Base-by-base conservation (phyloP, 92 coral and sea anemone genomes). In the Palythoa heliodiscus region DNA sequence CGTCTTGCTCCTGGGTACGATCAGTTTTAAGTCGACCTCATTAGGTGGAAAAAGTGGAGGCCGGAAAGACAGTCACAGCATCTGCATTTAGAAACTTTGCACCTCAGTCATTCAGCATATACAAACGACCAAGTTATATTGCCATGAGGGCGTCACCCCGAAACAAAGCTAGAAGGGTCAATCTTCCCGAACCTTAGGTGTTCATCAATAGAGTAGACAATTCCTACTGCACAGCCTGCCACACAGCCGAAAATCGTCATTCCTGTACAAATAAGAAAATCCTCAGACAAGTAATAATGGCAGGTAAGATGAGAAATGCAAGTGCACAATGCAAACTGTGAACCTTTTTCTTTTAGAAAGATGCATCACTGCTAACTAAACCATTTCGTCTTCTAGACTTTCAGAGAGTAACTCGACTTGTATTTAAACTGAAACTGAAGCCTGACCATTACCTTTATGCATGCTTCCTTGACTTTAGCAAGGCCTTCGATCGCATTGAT, bases 21-120 rank as follows among this genome's bases (percentile, higher is more conserved):
- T 64, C 87, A 88, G 10, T 88, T 85, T 68, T 64, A 71, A 1
- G 74, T 91, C 47, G 89, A 88, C 60, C 87, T 83, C 35, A 80
- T 82, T 1, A 87, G 22, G 22, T 87, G 90, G 90, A 90, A 90
- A 79, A 75, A 86, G 52, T 77, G 91, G 89, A 91, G 93, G 55
- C 89, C 93, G 14, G 86, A 58, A 4, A 37, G 87, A 43, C 95
- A 92, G 78, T 14, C 87, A 8, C 95, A 92, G 80, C 92, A 92
- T 52, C 7, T 22, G 19, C 39, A 7, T 92, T 87, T 78, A 43
- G 87, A 17, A 47, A 63, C 22, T 92, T 92, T 82, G 57, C 40
- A 0, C 88, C 89, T 20, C 87, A 89, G 57, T 89, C 93, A 12
- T 87, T 72, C 39, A 83, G 89, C 82, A 14, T 15, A 37, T 92